These are phyloP conservation scores for Nycticorax nycticorax DNA, from an alignment of 2,113 vertebrate species.

Conservation along the genomic window DNA sequence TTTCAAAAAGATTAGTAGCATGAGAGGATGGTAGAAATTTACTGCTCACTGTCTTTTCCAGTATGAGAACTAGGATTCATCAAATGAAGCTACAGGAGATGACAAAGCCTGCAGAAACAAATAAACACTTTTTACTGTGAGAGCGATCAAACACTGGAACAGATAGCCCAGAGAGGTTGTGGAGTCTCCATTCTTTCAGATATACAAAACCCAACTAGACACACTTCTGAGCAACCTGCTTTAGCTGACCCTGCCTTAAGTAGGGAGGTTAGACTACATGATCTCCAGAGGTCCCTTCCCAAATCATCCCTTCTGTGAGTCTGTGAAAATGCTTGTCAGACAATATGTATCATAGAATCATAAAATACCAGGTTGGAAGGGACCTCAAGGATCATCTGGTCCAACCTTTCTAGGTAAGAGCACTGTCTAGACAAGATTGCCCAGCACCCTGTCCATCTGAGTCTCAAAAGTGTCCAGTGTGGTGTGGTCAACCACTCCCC, in stretches of 20 bases:
- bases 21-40: neutral
- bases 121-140: neutral
- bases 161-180: neutral
- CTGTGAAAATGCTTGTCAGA: neutral
- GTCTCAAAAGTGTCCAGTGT: too few relatives aligned
- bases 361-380: too few relatives aligned
- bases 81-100: neutral
- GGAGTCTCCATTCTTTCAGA: neutral
- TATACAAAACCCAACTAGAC: neutral
- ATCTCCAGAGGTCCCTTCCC: neutral
- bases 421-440: too few relatives aligned
- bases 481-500: too few relatives aligned
- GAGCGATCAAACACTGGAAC: neutral
- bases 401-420: too few relatives aligned
- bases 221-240: neutral
- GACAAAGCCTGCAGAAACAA: neutral
- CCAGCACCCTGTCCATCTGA: too few relatives aligned
- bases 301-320: neutral
- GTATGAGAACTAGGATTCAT: neutral
- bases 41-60: neutral
- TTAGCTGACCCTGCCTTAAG: neutral
- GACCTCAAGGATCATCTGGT: too few relatives aligned
- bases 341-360: neutral
- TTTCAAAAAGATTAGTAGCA: neutral
- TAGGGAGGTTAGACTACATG: rapidly evolving